Percentiles rank a stretch among this genome's conserved stretches.
These are phyloP conservation scores for Drosophila orosa DNA, from an alignment of 1,140 invertebrate species.

Conservation along the genomic window DNA sequence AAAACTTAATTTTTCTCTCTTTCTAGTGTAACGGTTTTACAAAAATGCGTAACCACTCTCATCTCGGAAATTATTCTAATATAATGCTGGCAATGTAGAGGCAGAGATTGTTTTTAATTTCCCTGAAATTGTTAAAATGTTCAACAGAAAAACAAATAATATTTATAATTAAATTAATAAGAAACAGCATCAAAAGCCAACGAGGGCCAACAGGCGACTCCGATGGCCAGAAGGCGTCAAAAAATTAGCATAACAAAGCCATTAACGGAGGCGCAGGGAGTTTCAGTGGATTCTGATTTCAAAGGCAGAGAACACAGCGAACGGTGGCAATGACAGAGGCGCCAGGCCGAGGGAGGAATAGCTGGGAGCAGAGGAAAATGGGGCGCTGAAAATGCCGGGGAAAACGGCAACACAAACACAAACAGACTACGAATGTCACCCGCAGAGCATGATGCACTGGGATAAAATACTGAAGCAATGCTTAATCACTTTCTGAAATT, in stretches of 20 bases:
- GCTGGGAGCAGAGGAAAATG: background rate
- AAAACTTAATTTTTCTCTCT: too few species aligned
- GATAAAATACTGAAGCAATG: background rate
- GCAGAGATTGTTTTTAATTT: conserved; percentile 52
- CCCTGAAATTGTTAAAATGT: conserved; percentile 27
- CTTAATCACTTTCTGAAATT: background rate
- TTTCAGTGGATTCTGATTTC: conserved; percentile 63
- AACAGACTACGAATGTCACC: conserved; percentile 68
- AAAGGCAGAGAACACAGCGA: conserved; percentile 55
- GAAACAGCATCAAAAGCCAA: conserved; percentile 46
- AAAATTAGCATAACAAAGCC: conserved; percentile 81
- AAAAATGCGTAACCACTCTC: too few species aligned
- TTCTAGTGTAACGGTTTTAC: too few species aligned
- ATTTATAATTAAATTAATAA: conserved; percentile 73
- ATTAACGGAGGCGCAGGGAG: conserved; percentile 54
- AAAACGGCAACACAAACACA: conserved; percentile 48
- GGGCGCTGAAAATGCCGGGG: conserved; percentile 2
- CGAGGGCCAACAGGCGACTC: conserved; percentile 39
- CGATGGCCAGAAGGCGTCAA: conserved; percentile 71
- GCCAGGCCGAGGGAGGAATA: conserved; percentile 29
- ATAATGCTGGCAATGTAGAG: conserved; percentile 58
- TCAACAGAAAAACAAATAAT: conserved; percentile 27
- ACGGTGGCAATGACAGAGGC: conserved; percentile 60
- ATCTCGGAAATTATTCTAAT: conserved; percentile 48
- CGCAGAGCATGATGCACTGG: conserved; percentile 30